Evolutionary conservation across 1,140 invertebrate genomes (phyloP).

Genomic region (Megalonaias nervosa): DNA sequence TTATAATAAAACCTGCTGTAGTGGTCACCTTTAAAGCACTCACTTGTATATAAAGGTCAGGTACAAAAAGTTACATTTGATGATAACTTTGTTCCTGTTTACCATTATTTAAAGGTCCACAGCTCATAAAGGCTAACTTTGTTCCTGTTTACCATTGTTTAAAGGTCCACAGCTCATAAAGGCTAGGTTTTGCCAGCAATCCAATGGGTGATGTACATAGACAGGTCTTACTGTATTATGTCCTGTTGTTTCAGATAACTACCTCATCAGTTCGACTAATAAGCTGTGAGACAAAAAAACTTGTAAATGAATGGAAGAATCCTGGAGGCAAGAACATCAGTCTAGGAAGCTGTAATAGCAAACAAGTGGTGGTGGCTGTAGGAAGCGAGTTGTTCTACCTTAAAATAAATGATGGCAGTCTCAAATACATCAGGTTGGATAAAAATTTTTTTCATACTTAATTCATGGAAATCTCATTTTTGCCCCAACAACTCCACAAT

Average conservation of each 20-base stretch:
- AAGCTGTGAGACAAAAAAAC: conserved; percentile 78
- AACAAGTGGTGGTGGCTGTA: conserved; percentile 90
- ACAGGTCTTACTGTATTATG: background rate
- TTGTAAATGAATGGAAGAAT: conserved; percentile 86
- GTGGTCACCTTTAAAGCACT: too few relatives aligned
- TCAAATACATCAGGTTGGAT: conserved; percentile 62
- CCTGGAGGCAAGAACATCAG: conserved; percentile 84
- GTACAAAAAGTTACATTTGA: too few relatives aligned
- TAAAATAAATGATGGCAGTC: conserved; percentile 80
- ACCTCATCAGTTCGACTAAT: conserved; percentile 81
- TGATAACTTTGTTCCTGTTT: too few relatives aligned
- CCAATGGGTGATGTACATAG: background rate
- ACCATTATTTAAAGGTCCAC: too few relatives aligned
- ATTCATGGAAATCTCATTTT: background rate
- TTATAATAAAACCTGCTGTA: too few relatives aligned
- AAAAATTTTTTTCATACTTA: background rate
- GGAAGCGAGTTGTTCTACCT: conserved; percentile 93
- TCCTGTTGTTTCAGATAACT: conserved; percentile 81
- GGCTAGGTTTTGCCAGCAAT: background rate
- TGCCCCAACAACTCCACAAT: background rate
- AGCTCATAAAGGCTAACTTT: background rate
- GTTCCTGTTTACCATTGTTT: too few relatives aligned
- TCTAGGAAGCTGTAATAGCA: conserved; percentile 88
- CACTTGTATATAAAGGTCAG: too few relatives aligned
- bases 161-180: too few relatives aligned